Evolutionary conservation across 2,888 invertebrate species (phyloP), one percentile per base, ranked within the genome.

Genomic region (Drosophila helvetica): DNA sequence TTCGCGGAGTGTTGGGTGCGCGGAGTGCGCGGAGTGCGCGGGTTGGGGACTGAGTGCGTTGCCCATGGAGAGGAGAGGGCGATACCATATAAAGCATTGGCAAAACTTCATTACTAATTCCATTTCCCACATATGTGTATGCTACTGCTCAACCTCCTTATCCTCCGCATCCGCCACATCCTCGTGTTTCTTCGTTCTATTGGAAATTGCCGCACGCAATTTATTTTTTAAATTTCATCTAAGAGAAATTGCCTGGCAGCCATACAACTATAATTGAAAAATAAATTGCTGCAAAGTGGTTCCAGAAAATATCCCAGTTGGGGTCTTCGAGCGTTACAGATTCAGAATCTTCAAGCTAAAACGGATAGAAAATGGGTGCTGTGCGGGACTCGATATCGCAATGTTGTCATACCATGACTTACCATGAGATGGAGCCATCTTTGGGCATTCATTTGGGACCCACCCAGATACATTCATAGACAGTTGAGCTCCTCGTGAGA

Each of bases 71-170:
- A 30, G 10, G 30, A 17, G 33, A 47, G 27, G 9, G 30, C 19
- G n/a, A 30, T 51, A 43, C 67, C 18, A 38, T 43, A 50, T 60
- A 63, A 59, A 66, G 47, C 57, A 55, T 56, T 54, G 54, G 64
- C 54, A 74, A 69, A 76, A 71, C 74, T 74, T 86, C 72, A 77
- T 77, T 77, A 75, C 55, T 64, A 64, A 81, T 87, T 75, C 68
- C 51, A 58, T 70, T 75, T 77, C 63, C 48, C 79, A 60, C 63
- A 65, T 47, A 55, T 22, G 22, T 22, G 22, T 22, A 5, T 58
- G 51, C 52, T 47, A 51, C 15, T 7, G 5, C 15, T 15, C 33
- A 22, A 22, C 22, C 33, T 6, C 5, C 38, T 1, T 2, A 0
- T 1, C 33, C 12, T 12, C 27, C 54, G 25, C 43, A 22, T 42